Evolutionary conservation across 2,113 vertebrate species (phyloP), one percentile per base, ranked within the genome.

Genomic region (Hepsetus odoe): DNA sequence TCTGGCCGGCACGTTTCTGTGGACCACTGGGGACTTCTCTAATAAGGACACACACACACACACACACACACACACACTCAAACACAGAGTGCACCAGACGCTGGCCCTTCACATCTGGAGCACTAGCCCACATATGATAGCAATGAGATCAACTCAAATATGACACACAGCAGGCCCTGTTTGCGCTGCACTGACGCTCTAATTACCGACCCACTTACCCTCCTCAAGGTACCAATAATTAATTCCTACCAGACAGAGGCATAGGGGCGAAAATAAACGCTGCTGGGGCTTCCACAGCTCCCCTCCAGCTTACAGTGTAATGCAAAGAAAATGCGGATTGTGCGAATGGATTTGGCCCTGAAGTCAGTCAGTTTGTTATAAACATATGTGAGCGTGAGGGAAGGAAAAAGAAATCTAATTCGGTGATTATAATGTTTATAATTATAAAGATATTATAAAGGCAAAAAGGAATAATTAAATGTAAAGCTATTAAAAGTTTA

Each of bases 131-230:
- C n/a, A 74, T 80, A 49, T 81, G 83, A 28, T 79, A 85, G 85
- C 87, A 86, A 82, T 92, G 89, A 90, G 84, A 84, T 83, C 88
- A 79, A 83, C 84, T 87, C 82, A 76, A 84, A 80, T 81, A 75
- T 86, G 89, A 92, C 88, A 90, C 87, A 91, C 87, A 74, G 80
- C 90, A 90, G 87, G 80, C 86, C 64, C 73, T 81, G 83, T 88
- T 84, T 79, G 83, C 75, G 79, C 82, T 84, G 72, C 85, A 40
- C 85, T 84, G 87, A 90, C 84, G 16, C 84, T 81, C 88, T 88
- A 91, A 91, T 87, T 87, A 87, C 89, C 86, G 91, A 90, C 90
- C 88, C 92, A 92, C 90, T 91, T 92, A 85, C 82, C 90, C 89
- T 89, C 67, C 28, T 76, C 51, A 77, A 85, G 77, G 79, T 83